Base-by-base conservation (phyloP, 2,888 invertebrate genomes). In the Cephus rjabovi region DNA sequence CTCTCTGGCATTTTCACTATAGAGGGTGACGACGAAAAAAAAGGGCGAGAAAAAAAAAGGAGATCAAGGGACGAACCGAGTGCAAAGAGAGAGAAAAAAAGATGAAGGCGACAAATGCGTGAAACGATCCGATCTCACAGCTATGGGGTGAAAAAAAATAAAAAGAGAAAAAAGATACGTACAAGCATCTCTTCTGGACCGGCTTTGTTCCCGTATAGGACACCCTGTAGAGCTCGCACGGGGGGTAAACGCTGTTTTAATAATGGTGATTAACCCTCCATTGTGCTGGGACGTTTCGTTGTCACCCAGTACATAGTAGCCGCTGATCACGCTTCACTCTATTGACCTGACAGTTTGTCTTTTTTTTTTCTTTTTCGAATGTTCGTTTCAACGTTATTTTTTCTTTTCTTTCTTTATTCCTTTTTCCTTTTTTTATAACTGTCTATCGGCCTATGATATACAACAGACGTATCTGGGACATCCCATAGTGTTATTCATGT, bases 241-340 rank as follows among this genome's bases (percentile, higher is more conserved):
- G 74, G 74, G 83, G 85, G 83, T 86, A 85, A 87, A 84, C 83
- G 83, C 77, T 83, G 81, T 82, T 81, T 84, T 83, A 83, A 88
- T 86, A 88, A 87, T 85, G 82, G 84, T 82, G 87, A 89, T 89
- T 89, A 89, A 86, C 84, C 79, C 80, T 79, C 81, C 84, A 87
- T 88, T 86, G 86, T 86, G 73, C 71, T 33, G 77, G 73, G 37
- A 77, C 37, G 74, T 71, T 71, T 71, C 71, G 71, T 31, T 71
- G 71, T 71, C 71, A 71, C 71, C 23, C 31, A 23, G 34, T 71
- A 71, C 56, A 56, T 71, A 71, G 34, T 33, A 71, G 71, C 34
- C 71, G 71, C 33, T 71, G 71, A 71, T 71, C 71, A 71, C 71
- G 31, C 31, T 56, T 56, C 56, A 71, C 71, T 71, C 31, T 34